Base-by-base conservation (phyloP, 2,797 vertebrate species). In the Morelia viridis region DNA sequence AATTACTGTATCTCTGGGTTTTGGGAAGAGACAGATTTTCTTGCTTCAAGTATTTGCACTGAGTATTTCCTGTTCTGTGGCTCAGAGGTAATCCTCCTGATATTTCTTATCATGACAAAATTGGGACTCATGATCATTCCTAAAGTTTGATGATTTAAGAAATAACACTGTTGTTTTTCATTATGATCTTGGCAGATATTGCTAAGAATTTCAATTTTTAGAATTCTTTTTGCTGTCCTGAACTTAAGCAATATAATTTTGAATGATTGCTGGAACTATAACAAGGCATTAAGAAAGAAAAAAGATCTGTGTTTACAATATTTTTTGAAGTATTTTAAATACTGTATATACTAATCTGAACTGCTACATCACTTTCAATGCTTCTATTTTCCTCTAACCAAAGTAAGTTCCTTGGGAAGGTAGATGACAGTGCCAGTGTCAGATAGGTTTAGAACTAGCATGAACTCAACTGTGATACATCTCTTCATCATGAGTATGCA, bases 181-280 rank as follows among this genome's bases (percentile, higher is more conserved):
- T 87, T 91, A 91, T 91, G 26, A 87, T 60, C 50, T 91, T 41
- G 19, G 64, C 17, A 91, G 64, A 76, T 87, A 87, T 28, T 56
- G 57, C 35, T 61, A 28, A 87, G 56, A 71, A 76, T 56, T 58
- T 46, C 56, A 60, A 91, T 24, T 35, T 19, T 58, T 11, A 26
- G 35, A 84, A 24, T 89, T 65, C 17, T 64, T 26, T 91, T 61
- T 87, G 26, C 64, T 61, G 26, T 57, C 46, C 64, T 41, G 71
- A 12, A 60, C 10, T 87, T 41, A 71, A 13, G n/a, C 26, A 50
- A 87, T 24, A 17, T 24, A 46, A 58, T 91, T 50, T 86, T 61
- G 60, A 91, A 87, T 87, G 19, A 60, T 60, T 57, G n/a, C 24
- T 31, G 56, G 60, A 91, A 57, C 35, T 60, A 50, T 65, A 71